Evolutionary conservation across 2,797 vertebrate species (phyloP), one percentile per base, ranked within the genome.

Genomic region (Microctenopoma lineatum): DNA sequence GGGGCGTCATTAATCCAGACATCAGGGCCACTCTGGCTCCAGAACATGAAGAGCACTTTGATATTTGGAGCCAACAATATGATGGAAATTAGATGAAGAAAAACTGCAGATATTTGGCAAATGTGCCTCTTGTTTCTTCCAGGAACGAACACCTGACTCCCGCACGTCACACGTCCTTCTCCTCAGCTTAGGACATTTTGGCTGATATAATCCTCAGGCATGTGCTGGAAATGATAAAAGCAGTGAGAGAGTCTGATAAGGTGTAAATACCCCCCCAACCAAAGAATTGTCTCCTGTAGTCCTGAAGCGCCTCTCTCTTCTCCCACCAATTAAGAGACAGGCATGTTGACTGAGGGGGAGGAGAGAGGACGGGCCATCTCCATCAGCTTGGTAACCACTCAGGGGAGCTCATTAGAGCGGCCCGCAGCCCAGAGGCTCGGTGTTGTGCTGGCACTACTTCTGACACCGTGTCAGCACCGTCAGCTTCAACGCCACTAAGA

Each of bases 391-490:
- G 67, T 70, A 55, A 75, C 77, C 82, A 85, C 84, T 68, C 83
- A 65, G 77, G 88, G 89, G 90, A 92, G 77, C 90, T 93, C 90
- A 91, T 84, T 84, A 92, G 81, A 85, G 71, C 34, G 21, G 55
- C 64, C 52, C 7, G 55, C 45, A 58, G 87, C 84, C 73, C 78
- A 78, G 79, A 76, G 83, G 69, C 78, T 80, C 21, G 79, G 70
- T 59, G 70, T 74, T 73, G 77, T 68, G 72, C 68, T 92, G 89
- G 91, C 90, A 91, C 66, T 61, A 66, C 80, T 90, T 90, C 89
- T 91, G 86, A 92, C 80, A 68, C 59, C 73, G 36, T 63, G 63
- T 74, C 80, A 80, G 80, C 39, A 74, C 75, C 78, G 69, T 57
- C 55, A 50, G 42, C 69, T 77, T 65, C 68, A 9, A 67, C 60